A percentile compares a stretch with the other conserved stretches of the same genome.
Conservation (phyloP, 2,888 invertebrate genomes). For the Cosmia trapezina region DNA sequence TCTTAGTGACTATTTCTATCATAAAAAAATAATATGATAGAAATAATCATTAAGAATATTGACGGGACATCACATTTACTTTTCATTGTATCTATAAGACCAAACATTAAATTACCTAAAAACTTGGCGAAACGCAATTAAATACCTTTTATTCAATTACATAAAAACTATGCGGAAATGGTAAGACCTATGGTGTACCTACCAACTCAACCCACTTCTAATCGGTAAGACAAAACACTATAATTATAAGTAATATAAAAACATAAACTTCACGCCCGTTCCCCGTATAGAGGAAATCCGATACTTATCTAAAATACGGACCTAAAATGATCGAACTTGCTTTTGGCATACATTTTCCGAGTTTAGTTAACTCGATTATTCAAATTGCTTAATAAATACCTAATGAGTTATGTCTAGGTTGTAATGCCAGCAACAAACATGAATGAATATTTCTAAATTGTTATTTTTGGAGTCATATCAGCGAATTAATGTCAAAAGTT, state of each 20-base stretch:
- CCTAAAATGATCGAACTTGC: slow-evolving; percentile 31
- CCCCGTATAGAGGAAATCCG: slow-evolving; percentile 44
- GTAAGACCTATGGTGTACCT: not conserved
- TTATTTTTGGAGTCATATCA: not conserved
- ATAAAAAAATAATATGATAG: no score
- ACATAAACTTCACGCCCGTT: slow-evolving; percentile 39
- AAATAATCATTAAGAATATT: no score
- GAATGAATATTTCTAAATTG: not conserved
- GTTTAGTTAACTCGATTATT: slow-evolving; percentile 51
- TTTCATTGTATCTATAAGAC: no score
- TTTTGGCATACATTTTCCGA: slow-evolving; percentile 36
- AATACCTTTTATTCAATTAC: not conserved
- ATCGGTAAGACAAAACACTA: slow-evolving; percentile 33
- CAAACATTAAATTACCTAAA: not conserved
- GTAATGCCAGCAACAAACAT: slow-evolving; percentile 15
- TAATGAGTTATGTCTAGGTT: slow-evolving; percentile 35
- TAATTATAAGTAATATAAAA: slow-evolving; percentile 47
- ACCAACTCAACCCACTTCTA: not conserved
- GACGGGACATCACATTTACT: no score
- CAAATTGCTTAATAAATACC: slow-evolving; percentile 57
- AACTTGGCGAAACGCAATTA: not conserved
- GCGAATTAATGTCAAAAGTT: not conserved
- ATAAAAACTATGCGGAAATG: slow-evolving; percentile 9
- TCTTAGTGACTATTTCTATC: no score
- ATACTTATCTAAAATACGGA: slow-evolving; percentile 33